Conservation (phyloP, 2,888 invertebrate species). For the Hololepta plana region DNA sequence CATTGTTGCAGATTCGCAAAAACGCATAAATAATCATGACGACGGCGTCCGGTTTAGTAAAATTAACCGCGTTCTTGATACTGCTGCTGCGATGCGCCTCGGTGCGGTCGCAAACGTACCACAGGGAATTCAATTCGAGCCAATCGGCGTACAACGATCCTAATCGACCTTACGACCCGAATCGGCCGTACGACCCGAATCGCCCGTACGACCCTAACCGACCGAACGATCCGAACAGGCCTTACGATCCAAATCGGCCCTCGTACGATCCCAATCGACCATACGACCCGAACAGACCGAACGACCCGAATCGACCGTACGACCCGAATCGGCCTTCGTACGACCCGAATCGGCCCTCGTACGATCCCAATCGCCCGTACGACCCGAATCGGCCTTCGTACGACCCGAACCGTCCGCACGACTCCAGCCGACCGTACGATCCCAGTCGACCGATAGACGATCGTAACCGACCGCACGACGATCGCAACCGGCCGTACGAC, state of each 20-base stretch:
- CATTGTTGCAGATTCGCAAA: too few species aligned
- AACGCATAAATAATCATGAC: too few species aligned
- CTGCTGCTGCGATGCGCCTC: too few species aligned
- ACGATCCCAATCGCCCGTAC: conserved; percentile 2
- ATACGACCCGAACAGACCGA: conserved; percentile 10
- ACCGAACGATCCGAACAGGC: conserved; percentile 2
- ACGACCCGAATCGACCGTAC: conserved; percentile 11
- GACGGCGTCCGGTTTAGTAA: too few species aligned
- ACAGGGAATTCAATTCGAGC: too few species aligned
- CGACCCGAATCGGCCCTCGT: not conserved
- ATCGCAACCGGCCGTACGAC: conserved; percentile 5
- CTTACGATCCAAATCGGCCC: conserved; percentile 7
- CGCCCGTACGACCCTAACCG: conserved; percentile 6
- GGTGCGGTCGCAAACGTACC: too few species aligned
- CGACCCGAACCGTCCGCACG: conserved; percentile 10
- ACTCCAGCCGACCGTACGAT: conserved; percentile 10
- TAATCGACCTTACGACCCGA: conserved; percentile 6
- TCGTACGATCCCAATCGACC: conserved; percentile 6
- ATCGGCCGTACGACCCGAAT: conserved; percentile 7
- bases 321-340: conserved; percentile 5
- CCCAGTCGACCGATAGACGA: conserved; percentile 3
- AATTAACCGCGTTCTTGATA: too few species aligned
- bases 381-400: conserved; percentile 7
- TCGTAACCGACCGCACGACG: not conserved
- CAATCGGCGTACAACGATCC: conserved; percentile 3